Base-by-base conservation (phyloP, 2,113 vertebrate species). In the Castor canadensis region DNA sequence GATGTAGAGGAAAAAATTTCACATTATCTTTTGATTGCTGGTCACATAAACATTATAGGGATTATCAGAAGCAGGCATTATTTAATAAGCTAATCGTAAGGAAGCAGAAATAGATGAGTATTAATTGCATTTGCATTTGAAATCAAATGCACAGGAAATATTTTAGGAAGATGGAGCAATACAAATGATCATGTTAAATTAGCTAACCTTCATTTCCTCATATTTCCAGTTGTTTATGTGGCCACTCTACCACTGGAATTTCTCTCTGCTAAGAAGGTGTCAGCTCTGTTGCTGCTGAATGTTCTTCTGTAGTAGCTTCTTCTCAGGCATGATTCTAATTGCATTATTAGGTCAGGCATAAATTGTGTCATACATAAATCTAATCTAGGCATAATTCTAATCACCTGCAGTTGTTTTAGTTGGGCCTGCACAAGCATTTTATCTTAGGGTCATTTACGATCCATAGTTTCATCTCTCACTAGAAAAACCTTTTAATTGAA, bases 61-160 rank as follows among this genome's bases (percentile, higher is more conserved):
- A 93, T 97, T 67, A 75, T 90, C 77, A 87, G 26, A 87, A 83
- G 26, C 24, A 71, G 79, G 73, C 66, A 90, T 95, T 94, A 92
- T 81, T 89, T 96, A 96, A 87, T 75, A 93, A 79, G 54, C 71
- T 79, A 92, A 98, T 89, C 66, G 84, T 71, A 81, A 94, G 64
- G 32, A 89, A 76, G 26, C 60, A 73, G 76, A 84, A 83, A 87
- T 58, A 77, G 67, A 81, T 77, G 84, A 84, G 45, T 26, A 86
- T 85, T 94, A 89, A 94, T 87, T 93, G 52, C 40, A 87, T 93
- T 94, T 92, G 49, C 54, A 81, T 92, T 88, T 92, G 32, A 97
- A 90, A 94, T 90, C 9, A 89, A 94, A 94, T 43, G 87, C 24
- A 77, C 15, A 87, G 64, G 40, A 88, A 89, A 83, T 91, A 58